These are phyloP conservation scores for Pollenia angustigena DNA, from an alignment of 2,888 invertebrate genomes.

Conservation along the genomic window DNA sequence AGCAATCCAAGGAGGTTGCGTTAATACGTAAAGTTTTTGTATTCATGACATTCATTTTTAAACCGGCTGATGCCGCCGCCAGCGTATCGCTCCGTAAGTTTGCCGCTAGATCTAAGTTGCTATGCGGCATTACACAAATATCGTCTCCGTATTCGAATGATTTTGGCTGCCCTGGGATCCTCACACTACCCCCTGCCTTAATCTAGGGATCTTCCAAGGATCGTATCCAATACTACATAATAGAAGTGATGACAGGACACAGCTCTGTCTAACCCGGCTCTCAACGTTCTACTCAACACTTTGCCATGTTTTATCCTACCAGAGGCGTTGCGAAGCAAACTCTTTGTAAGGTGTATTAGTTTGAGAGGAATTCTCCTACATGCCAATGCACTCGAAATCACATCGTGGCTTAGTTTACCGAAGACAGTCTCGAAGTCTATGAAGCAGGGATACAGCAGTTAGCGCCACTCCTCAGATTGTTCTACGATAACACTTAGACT, in stretches of 20 bases:
- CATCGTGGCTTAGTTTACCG: background rate
- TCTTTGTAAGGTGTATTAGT: background rate
- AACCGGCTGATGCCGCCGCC: too few relatives aligned
- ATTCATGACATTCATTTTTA: too few relatives aligned
- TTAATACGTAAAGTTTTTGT: too few relatives aligned
- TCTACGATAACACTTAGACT: background rate
- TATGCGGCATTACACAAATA: background rate
- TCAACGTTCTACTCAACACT: background rate
- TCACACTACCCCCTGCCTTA: background rate
- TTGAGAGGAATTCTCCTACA: background rate
- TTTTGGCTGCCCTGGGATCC: background rate
- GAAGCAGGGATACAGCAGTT: slow-evolving; percentile 4
- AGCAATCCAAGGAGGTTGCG: too few relatives aligned
- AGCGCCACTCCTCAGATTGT: slow-evolving; percentile 1
- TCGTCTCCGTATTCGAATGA: background rate
- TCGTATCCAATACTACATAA: background rate
- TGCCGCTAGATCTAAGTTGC: too few relatives aligned
- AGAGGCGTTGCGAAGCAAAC: too few relatives aligned
- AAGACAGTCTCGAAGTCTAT: slow-evolving; percentile 12
- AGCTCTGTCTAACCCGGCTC: background rate
- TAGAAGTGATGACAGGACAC: background rate
- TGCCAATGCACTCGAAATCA: background rate
- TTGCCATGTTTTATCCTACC: slow-evolving; percentile 1
- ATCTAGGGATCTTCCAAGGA: background rate
- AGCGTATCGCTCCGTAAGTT: too few relatives aligned